These are phyloP conservation scores for Lemur catta DNA, from an alignment of 2,797 vertebrate species.

Conservation along the genomic window DNA sequence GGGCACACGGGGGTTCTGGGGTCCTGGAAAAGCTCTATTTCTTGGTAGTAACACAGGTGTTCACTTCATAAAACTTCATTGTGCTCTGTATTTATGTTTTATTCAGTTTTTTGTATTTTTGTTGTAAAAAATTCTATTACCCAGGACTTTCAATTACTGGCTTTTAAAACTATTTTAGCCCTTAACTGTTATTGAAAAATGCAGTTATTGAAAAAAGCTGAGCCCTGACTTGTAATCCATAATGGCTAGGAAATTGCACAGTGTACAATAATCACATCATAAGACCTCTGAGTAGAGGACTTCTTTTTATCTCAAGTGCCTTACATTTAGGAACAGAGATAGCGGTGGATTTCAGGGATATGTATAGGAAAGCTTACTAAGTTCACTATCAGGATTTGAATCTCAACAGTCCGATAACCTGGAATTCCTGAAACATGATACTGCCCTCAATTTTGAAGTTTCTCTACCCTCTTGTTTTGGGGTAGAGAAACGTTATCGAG, in stretches of 20 bases:
- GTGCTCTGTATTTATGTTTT: not conserved
- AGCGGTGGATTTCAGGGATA: not conserved
- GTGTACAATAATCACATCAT: not conserved
- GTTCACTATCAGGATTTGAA: not conserved
- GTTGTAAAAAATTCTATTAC: not conserved
- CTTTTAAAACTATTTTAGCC: not conserved
- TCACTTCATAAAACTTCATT: not conserved
- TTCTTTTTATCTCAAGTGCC: not conserved
- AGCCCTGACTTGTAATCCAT: not conserved
- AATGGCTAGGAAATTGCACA: not conserved
- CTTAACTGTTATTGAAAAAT: not conserved
- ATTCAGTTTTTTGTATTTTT: not conserved
- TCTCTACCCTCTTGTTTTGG: not conserved
- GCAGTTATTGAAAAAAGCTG: slow-evolving; percentile 12
- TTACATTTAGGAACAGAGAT: not conserved
- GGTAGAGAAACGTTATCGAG: not conserved
- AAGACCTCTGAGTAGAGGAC: not conserved
- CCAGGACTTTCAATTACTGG: not conserved
- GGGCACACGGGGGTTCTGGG: not conserved
- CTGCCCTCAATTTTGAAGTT: not conserved
- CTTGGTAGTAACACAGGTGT: not conserved
- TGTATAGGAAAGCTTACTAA: not conserved
- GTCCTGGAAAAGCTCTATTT: not conserved
- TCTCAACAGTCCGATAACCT: not conserved
- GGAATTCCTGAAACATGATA: not conserved